Conservation (phyloP, 2,797 vertebrate species). For the Menidia menidia region DNA sequence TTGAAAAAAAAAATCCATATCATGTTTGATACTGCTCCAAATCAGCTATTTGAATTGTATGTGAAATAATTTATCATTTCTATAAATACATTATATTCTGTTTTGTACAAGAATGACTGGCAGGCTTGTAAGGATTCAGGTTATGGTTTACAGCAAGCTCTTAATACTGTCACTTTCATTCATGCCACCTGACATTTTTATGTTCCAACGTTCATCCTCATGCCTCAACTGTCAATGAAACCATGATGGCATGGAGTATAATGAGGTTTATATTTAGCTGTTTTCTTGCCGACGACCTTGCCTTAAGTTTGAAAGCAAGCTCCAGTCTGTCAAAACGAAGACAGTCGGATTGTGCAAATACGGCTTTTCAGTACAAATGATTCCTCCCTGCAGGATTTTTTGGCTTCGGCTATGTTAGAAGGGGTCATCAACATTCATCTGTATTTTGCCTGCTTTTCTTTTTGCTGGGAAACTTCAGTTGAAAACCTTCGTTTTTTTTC, state of each 20-base stretch:
- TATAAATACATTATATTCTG: constrained; percentile 22
- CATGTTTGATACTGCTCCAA: not conserved
- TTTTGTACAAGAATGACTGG: constrained; percentile 8
- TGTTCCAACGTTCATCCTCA: constrained; percentile 61
- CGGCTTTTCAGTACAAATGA: constrained; percentile 53
- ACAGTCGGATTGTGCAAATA: constrained; percentile 44
- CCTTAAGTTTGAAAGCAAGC: constrained; percentile 56
- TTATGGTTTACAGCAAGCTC: constrained; percentile 36
- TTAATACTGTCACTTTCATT: constrained; percentile 65
- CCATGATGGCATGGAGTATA: constrained; percentile 57
- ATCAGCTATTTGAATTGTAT: not conserved
- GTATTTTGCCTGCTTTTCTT: constrained; percentile 27
- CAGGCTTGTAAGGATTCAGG: constrained; percentile 34
- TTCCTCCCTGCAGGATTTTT: constrained; percentile 39
- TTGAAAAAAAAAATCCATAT: not conserved
- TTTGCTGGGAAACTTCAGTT: constrained; percentile 9
- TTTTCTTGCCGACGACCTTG: constrained; percentile 50
- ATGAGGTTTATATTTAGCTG: constrained; percentile 76
- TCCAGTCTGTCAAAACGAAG: constrained; percentile 75
- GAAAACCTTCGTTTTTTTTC: constrained; percentile 27
- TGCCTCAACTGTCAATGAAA: constrained; percentile 69
- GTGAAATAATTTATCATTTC: not conserved
- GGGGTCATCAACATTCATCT: constrained; percentile 42
- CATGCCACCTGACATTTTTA: constrained; percentile 68
- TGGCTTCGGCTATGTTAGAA: constrained; percentile 21